phyloP scores from a whole-genome alignment of 2,888 invertebrate species.

The Eupithecia vulgata region DNA sequence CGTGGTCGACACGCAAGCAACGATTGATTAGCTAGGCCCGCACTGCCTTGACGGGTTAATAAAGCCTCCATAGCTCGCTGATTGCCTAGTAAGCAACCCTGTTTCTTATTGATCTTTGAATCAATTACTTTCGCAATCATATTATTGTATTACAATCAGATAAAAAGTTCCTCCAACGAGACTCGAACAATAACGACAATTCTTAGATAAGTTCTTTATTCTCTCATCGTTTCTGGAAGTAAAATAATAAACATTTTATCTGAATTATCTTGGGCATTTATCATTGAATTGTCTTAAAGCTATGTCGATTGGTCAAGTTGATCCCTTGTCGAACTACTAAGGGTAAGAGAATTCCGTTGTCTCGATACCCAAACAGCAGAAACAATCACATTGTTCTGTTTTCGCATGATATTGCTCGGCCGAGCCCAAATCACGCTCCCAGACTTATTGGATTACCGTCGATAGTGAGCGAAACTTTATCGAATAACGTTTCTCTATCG shows the following conservation, averaged over 20 bases:
- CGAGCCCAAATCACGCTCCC: conserved; percentile 59
- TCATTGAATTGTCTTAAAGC: conserved; percentile 14
- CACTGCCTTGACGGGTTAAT: conserved; percentile 81
- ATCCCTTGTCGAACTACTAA: conserved; percentile 22
- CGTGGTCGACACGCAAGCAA: conserved; percentile 80
- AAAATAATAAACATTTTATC: conserved; percentile 2
- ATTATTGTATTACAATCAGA: conserved; percentile 59
- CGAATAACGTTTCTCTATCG: conserved; percentile 55
- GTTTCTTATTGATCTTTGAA: conserved; percentile 67
- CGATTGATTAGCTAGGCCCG: conserved; percentile 82
- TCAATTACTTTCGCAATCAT: conserved; percentile 63
- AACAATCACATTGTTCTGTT: conserved; percentile 36
- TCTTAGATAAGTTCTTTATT: background rate
- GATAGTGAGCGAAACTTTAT: conserved; percentile 54
- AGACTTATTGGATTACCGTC: conserved; percentile 62
- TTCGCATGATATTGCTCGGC: conserved; percentile 52
- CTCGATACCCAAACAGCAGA: conserved; percentile 31
- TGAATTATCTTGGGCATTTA: background rate
- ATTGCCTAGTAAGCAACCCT: conserved; percentile 78
- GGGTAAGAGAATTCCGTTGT: conserved; percentile 28
- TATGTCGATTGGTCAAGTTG: conserved; percentile 24
- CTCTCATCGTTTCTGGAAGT: background rate
- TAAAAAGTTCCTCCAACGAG: background rate
- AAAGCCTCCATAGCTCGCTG: conserved; percentile 75
- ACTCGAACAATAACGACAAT: conserved; percentile 4